Base-by-base conservation (phyloP, 2,113 vertebrate species). In the Rissa tridactyla region DNA sequence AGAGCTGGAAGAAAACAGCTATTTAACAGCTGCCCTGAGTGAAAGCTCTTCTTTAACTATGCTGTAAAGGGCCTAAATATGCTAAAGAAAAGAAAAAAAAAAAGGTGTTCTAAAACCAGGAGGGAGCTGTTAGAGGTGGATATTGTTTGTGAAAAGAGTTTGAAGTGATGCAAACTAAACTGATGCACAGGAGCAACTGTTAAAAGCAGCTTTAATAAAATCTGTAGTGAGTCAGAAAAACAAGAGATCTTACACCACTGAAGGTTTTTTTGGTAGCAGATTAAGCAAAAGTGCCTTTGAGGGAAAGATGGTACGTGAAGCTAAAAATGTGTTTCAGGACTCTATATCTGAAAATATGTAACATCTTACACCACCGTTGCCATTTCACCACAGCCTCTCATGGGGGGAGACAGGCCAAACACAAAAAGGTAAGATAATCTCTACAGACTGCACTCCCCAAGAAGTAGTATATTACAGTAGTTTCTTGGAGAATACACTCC, bases 131-230 rank as follows among this genome's bases (percentile, higher is more conserved):
- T 9, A 25, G 18, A 60, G 22, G 11, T 25, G 7, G 36, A 6
- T 19, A 7, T 1, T 16, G 38, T 30, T 70, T 76, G 23, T 68
- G 32, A 34, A 9, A 14, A 55, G 36, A 78, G n/a, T 2, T 1
- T 30, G 11, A 62, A 92, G 69, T 6, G 55, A 79, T 78, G 66
- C n/a, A 22, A 90, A 79, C 73, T 71, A 3, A 58, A 94, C 58
- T 49, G 18, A 57, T 42, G 25, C 13, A 15, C 5, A 15, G 51
- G 30, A 75, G 54, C 73, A 96, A 95, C 71, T 88, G 86, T 94
- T 94, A 90, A 92, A 96, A 98, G 96, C 96, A 97, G 96, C 95
- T 98, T 98, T 98, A 98, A 98, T 98, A 97, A 98, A 96, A 88
- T 47, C 25, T 76, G 89, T 94, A 98, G 90, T 97, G 94, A 95